These are phyloP conservation scores for Eupristina koningsbergeri DNA, from an alignment of 1,140 invertebrate genomes.

Conservation along the genomic window DNA sequence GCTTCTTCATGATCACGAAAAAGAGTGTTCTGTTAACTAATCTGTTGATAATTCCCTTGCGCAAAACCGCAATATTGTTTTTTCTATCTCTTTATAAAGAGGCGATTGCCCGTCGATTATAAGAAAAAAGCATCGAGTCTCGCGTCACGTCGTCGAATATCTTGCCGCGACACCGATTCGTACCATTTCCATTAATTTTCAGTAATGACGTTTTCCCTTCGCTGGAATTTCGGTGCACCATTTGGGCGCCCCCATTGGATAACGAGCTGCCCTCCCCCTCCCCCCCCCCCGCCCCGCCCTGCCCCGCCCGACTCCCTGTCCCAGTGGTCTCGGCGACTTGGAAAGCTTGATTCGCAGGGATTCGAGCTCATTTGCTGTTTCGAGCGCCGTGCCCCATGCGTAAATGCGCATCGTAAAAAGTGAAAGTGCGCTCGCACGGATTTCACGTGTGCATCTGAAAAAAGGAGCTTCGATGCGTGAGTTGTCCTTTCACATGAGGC, in stretches of 20 bases:
- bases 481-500: constrained; percentile 45
- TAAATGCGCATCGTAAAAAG: constrained; percentile 36
- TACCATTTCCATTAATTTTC: background rate
- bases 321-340: too few relatives aligned
- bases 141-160: too few relatives aligned
- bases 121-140: too few relatives aligned
- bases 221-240: background rate
- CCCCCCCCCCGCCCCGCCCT: too few relatives aligned
- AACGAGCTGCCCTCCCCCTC: background rate
- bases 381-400: background rate
- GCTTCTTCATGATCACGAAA: too few relatives aligned
- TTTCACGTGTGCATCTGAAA: constrained; percentile 26
- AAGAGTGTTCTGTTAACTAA: too few relatives aligned
- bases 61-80: background rate
- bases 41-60: too few relatives aligned
- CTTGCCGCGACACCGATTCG: background rate
- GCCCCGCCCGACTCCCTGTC: too few relatives aligned
- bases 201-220: background rate
- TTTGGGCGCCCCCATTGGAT: background rate
- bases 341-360: constrained; percentile 15
- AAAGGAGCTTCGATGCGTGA: constrained; percentile 5
- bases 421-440: constrained; percentile 25
- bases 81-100: too few relatives aligned
- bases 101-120: too few relatives aligned
- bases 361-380: background rate